A percentile compares a stretch with the other conserved stretches of the same genome.
phyloP scores from a whole-genome alignment of 2,113 vertebrate genomes.

The Acanthochromis polyacanthus region DNA sequence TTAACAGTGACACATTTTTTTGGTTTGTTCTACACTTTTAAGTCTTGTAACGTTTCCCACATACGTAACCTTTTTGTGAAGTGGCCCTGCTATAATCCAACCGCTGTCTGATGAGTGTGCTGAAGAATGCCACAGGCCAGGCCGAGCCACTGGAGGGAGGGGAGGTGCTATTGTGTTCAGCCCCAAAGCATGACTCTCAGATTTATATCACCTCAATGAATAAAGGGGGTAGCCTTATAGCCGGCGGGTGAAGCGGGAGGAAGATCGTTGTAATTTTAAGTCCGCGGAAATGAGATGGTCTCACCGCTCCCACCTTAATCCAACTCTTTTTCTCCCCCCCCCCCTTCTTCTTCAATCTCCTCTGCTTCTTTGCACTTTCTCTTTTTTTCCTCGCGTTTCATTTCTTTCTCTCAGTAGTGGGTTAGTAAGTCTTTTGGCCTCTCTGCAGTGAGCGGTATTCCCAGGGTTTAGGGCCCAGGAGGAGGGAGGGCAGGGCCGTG shows the following conservation, averaged over 20 bases:
- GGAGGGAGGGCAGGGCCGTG: conserved; percentile 72
- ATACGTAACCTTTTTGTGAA: conserved; percentile 13
- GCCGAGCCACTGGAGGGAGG: conserved; percentile 57
- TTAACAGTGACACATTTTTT: conserved; percentile 9
- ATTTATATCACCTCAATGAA: conserved; percentile 79
- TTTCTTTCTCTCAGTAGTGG: conserved; percentile 59
- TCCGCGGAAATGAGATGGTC: conserved; percentile 71
- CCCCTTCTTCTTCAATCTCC: conserved; percentile 28
- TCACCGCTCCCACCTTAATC: conserved; percentile 59
- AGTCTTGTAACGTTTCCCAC: conserved; percentile 19
- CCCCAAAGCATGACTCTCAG: conserved; percentile 78
- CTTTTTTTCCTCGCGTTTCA: conserved; percentile 26
- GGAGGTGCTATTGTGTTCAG: conserved; percentile 68
- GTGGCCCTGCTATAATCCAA: conserved; percentile 7
- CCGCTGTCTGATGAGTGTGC: conserved; percentile 50
- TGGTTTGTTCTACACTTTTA: conserved; percentile 2
- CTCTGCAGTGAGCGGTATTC: conserved; percentile 64
- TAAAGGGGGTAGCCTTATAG: conserved; percentile 72
- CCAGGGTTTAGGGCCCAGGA: conserved; percentile 73
- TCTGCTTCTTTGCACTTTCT: conserved; percentile 27
- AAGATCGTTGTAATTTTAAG: conserved; percentile 73
- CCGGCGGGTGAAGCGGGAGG: conserved; percentile 64
- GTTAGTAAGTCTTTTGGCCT: conserved; percentile 71
- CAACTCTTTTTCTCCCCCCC: conserved; percentile 23
- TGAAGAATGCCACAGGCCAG: conserved; percentile 67